Evolutionary conservation across 2,888 invertebrate genomes (phyloP).

Genomic region (Thymelicus sylvestris): DNA sequence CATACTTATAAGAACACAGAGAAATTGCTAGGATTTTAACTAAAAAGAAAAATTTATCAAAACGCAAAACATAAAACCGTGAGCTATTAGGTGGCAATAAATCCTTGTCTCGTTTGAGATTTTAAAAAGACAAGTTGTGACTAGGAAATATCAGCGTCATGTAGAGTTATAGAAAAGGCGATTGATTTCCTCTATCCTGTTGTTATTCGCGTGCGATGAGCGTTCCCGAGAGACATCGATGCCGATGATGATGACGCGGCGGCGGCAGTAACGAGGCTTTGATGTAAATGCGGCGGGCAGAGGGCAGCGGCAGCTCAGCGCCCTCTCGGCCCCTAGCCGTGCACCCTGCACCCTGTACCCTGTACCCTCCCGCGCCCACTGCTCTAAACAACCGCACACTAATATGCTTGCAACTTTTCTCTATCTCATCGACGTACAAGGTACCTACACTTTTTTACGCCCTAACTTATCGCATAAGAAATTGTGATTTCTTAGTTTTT

Average conservation of each 20-base stretch:
- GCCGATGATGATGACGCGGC: slow-evolving; percentile 54
- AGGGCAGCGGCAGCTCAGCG: slow-evolving; percentile 50
- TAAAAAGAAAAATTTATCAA: too few relatives aligned
- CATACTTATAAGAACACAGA: too few relatives aligned
- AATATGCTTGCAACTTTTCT: slow-evolving; percentile 19
- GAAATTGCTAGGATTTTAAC: too few relatives aligned
- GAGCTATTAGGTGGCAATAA: too few relatives aligned
- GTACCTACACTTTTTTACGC: slow-evolving; percentile 6
- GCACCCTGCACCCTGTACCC: slow-evolving; percentile 10
- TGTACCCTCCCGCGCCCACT: slow-evolving; percentile 47
- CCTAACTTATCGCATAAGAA: not conserved
- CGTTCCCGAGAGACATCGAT: slow-evolving; percentile 37
- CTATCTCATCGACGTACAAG: slow-evolving; percentile 19
- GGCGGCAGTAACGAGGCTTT: slow-evolving; percentile 70
- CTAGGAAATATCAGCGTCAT: not conserved
- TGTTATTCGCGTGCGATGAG: slow-evolving; percentile 14
- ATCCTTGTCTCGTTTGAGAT: not conserved
- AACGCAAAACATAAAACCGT: too few relatives aligned
- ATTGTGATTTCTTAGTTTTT: not conserved
- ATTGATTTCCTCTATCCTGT: slow-evolving; percentile 15
- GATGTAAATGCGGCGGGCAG: slow-evolving; percentile 68
- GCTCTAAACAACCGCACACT: slow-evolving; percentile 59
- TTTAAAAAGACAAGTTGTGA: not conserved
- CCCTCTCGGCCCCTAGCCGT: slow-evolving; percentile 40
- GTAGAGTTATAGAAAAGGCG: not conserved